Conservation (phyloP, 2,113 vertebrate genomes). For the Chamaea fasciata region DNA sequence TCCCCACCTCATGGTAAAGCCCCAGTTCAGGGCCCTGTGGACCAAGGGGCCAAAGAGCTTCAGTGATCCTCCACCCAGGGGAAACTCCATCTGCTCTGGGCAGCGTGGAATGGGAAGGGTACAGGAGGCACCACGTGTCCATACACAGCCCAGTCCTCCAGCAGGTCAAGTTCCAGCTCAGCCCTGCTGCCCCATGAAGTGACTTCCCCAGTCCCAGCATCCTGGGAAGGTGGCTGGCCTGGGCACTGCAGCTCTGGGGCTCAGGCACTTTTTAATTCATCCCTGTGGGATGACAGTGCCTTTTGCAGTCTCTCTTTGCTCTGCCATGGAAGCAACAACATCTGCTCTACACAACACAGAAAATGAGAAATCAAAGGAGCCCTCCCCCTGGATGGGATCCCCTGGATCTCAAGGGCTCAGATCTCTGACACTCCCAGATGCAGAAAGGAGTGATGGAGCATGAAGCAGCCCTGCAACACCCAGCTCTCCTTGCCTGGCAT, state of each 20-base stretch:
- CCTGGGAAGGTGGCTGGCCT: neutral
- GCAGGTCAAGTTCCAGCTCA: neutral
- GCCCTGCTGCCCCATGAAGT: rapidly evolving
- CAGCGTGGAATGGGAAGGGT: neutral
- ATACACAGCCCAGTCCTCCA: neutral
- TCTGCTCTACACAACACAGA: neutral
- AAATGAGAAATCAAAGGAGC: neutral
- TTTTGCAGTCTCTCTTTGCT: neutral
- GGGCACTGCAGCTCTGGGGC: neutral
- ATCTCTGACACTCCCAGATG: neutral
- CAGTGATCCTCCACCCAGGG: neutral
- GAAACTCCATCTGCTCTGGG: neutral
- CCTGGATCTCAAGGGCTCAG: neutral
- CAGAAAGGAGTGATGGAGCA: neutral
- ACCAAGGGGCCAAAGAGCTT: neutral
- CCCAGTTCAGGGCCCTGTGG: rapidly evolving
- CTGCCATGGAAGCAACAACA: neutral
- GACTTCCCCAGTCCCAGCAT: neutral
- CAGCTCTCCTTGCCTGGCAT: neutral
- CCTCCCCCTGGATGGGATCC: neutral
- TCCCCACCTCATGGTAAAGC: neutral
- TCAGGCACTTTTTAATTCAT: neutral
- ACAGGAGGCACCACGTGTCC: neutral
- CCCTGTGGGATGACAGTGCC: too few species aligned
- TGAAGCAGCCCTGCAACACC: neutral